Evolutionary conservation across 2,797 vertebrate genomes (phyloP).

Genomic region (Microctenopoma stevenorrisi): DNA sequence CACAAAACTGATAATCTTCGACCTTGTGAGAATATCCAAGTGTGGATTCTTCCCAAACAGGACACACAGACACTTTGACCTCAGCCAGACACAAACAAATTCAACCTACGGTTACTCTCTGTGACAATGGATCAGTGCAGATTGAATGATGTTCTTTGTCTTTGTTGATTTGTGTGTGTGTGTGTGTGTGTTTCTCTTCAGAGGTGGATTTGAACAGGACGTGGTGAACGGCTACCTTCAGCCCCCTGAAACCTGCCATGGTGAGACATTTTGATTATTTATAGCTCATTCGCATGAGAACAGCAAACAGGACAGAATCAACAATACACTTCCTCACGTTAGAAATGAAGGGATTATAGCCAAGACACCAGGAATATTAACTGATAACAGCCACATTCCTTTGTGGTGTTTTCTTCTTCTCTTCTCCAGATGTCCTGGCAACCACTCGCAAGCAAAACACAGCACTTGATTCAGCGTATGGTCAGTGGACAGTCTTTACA

Average conservation of each 20-base stretch:
- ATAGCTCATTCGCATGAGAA: slow-evolving; percentile 8
- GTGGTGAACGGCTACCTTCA: slow-evolving; percentile 79
- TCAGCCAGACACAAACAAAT: slow-evolving; percentile 51
- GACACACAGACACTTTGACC: slow-evolving; percentile 34
- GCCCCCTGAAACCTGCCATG: slow-evolving; percentile 85
- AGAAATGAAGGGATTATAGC: neutral
- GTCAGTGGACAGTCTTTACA: slow-evolving; percentile 80
- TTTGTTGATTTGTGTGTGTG: slow-evolving; percentile 24
- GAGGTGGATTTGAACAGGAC: slow-evolving; percentile 86
- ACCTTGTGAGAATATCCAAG: slow-evolving; percentile 23
- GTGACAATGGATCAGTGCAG: slow-evolving; percentile 54
- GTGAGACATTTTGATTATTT: slow-evolving; percentile 72
- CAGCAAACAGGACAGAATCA: slow-evolving; percentile 8
- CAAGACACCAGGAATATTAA: neutral
- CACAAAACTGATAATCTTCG: slow-evolving; percentile 10
- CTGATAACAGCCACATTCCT: neutral
- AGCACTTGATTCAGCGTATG: slow-evolving; percentile 87
- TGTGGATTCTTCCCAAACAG: slow-evolving; percentile 4
- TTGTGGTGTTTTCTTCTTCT: slow-evolving; percentile 26
- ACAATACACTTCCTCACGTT: neutral
- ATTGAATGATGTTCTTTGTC: slow-evolving; percentile 51
- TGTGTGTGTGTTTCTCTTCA: slow-evolving; percentile 62
- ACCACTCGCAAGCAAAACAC: slow-evolving; percentile 88
- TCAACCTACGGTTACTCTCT: neutral
- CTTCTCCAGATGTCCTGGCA: slow-evolving; percentile 82